Conservation (phyloP, 2,113 vertebrate genomes). For the Cairina moschata region DNA sequence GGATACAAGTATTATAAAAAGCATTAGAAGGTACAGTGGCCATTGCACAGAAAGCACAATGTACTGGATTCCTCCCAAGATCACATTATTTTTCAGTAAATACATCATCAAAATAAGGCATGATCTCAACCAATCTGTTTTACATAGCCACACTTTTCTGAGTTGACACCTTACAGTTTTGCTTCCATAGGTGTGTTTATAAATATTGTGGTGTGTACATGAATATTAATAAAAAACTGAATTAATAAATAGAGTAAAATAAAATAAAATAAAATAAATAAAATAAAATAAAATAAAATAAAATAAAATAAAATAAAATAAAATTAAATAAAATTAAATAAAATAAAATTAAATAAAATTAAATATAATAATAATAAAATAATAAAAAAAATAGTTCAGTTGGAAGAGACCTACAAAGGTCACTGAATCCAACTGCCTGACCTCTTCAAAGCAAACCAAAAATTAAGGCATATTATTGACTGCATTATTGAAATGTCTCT, state of each 20-base stretch:
- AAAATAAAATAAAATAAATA: no score
- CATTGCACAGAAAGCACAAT: background rate
- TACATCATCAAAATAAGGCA: background rate
- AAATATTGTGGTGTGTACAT: background rate
- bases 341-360: no score
- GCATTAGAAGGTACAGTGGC: background rate
- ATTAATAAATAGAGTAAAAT: background rate
- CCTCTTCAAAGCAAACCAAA: no score
- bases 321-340: background rate
- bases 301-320: no score
- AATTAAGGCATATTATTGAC: no score
- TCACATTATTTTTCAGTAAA: background rate
- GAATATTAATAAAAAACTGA: background rate
- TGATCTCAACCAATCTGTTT: background rate
- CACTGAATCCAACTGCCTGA: no score
- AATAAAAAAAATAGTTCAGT: no score
- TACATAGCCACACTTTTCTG: background rate
- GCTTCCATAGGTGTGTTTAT: background rate
- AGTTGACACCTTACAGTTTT: background rate
- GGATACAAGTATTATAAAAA: background rate
- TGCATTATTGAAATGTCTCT: no score
- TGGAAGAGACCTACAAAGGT: no score
- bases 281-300: no score
- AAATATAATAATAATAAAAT: no score
- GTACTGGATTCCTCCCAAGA: background rate